Conservation (phyloP, 2,888 invertebrate genomes). For the Caenorhabditis angaria region DNA sequence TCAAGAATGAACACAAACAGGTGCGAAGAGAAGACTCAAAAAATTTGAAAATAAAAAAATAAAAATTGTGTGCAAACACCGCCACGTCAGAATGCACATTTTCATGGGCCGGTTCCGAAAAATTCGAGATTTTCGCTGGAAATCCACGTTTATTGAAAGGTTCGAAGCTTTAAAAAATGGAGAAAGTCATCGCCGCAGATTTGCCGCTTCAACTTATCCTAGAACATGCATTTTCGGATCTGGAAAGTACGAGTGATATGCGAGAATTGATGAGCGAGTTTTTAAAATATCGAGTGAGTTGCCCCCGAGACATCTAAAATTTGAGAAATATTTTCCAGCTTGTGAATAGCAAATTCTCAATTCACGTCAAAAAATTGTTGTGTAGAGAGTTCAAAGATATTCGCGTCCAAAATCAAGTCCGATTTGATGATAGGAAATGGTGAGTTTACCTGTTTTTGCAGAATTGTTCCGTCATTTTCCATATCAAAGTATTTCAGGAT, state of each 20-base stretch:
- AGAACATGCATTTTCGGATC: neutral
- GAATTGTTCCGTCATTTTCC: neutral
- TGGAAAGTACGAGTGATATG: neutral
- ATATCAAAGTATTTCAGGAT: too few relatives aligned
- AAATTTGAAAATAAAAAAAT: neutral
- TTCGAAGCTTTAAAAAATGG: neutral
- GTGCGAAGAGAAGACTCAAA: neutral
- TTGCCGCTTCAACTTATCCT: neutral
- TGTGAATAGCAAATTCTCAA: neutral
- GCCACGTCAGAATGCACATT: neutral
- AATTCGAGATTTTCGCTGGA: neutral
- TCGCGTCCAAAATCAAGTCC: neutral
- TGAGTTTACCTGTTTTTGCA: neutral
- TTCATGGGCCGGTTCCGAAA: neutral
- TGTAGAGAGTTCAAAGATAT: constrained; percentile 4
- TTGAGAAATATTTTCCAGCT: constrained; percentile 10
- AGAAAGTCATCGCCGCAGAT: neutral
- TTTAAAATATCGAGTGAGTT: neutral
- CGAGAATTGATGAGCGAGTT: neutral
- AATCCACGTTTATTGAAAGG: neutral
- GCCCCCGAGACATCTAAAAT: too few relatives aligned
- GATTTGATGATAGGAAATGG: constrained; percentile 19
- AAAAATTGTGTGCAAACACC: neutral
- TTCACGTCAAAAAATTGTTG: neutral
- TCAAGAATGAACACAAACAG: neutral